These are phyloP conservation scores for Blennius ocellaris DNA, from an alignment of 2,113 vertebrate genomes.

Conservation along the genomic window DNA sequence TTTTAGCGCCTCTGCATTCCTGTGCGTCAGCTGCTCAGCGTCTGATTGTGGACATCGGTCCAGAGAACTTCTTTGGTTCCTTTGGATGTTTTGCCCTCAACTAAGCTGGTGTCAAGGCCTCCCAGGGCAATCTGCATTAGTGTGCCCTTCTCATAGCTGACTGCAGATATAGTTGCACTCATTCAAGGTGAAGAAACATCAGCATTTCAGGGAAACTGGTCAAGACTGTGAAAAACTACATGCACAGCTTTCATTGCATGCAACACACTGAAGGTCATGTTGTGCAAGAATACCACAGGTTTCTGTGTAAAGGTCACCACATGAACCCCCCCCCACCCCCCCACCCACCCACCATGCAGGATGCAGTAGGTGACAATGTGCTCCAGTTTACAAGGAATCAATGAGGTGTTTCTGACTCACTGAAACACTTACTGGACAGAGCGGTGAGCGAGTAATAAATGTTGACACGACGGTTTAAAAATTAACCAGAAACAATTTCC, in stretches of 20 bases:
- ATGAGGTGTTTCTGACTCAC: background rate
- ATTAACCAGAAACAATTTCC: slow-evolving; percentile 43
- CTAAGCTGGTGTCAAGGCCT: too few relatives aligned
- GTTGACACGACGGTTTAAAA: slow-evolving; percentile 24
- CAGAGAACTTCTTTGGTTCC: too few relatives aligned
- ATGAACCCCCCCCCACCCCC: too few relatives aligned
- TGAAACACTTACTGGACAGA: slow-evolving; percentile 6
- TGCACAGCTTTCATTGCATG: background rate
- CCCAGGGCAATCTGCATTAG: too few relatives aligned
- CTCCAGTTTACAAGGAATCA: too few relatives aligned
- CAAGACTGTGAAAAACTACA: background rate
- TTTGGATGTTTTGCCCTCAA: too few relatives aligned
- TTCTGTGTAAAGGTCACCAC: background rate
- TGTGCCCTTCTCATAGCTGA: too few relatives aligned
- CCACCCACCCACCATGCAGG: too few relatives aligned
- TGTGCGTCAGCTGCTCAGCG: too few relatives aligned
- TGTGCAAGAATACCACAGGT: background rate
- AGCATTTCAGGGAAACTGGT: background rate
- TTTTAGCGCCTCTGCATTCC: too few relatives aligned
- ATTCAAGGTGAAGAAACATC: background rate
- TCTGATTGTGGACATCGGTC: too few relatives aligned
- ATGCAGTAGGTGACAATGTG: background rate
- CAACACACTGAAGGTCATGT: background rate
- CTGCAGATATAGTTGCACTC: too few relatives aligned
- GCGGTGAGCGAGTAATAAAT: background rate